Base-by-base conservation (phyloP, 2,113 vertebrate species). In the Peucedramus taeniatus region DNA sequence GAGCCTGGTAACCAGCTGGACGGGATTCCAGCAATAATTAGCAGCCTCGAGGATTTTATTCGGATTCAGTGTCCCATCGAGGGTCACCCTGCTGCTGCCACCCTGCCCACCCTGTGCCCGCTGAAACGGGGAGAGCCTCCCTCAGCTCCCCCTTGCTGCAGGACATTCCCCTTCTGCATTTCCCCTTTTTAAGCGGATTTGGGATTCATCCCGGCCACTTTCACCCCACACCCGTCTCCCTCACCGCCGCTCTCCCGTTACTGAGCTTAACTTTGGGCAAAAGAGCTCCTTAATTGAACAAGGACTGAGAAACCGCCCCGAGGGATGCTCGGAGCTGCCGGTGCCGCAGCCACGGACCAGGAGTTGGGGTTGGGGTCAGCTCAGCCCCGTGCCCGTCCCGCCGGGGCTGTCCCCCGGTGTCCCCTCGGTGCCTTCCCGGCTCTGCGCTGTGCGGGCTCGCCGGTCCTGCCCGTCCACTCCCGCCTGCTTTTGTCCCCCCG, bases 281-380 rank as follows among this genome's bases (percentile, higher is more conserved):
- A 49, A 74, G 3, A 13, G 6, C 28, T 50, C 47, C 44, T n/a
- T 9, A 11, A 22, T 23, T 2, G 17, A 15, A 2, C 28, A 1
- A 31, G 24, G 33, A 14, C 2, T 0, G 42, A 33, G 23, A 15
- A 18, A 49, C 7, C 19, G 0, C 24, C 11, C 11, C 4, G 31
- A 11, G 61, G 65, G 88, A 47, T 75, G 82, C 82, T 66, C 47
- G 15, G 56, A 40, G 77, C 37, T 2, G 5, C 5, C 68, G 27
- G 40, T 7, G 1, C 7, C 10, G 0, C 7, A 3, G 14, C 9
- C 15, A 0, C 3, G 8, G 40, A 13, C 7, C n/a, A 1, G 45
- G 30, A 13, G 9, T 4, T 44, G 13, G 14, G 21, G 2, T 3
- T 21, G 35, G 30, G 24, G 1, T n/a, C 27, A 1, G 37, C 5